phyloP scores from a whole-genome alignment of 2,797 vertebrate species.

The Megaceryle alcyon region DNA sequence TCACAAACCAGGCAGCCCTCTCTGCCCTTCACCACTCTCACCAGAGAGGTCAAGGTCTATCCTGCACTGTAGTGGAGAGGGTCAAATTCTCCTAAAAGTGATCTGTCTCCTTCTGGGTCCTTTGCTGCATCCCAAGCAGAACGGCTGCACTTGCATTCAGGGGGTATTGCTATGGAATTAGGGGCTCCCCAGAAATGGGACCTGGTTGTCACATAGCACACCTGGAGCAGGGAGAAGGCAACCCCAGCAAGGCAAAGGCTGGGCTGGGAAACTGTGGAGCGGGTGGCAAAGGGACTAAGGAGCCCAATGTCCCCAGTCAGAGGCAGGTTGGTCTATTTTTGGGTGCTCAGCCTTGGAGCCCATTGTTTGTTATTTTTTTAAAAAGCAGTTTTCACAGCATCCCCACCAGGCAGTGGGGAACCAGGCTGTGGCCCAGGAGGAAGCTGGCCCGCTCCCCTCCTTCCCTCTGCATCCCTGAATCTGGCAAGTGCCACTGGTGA shows the following conservation, averaged over 20 bases:
- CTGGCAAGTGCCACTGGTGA: not conserved
- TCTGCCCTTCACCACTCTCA: not conserved
- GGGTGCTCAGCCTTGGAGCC: not conserved
- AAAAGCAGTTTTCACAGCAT: not conserved
- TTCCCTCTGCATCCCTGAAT: not conserved
- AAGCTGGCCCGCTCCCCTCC: not conserved
- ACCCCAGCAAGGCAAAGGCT: not conserved
- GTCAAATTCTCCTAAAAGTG: not conserved
- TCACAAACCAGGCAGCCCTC: not conserved
- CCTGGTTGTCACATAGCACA: not conserved
- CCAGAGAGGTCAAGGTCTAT: not conserved
- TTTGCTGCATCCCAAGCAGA: not conserved
- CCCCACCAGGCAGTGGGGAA: not conserved
- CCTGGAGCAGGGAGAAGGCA: not conserved
- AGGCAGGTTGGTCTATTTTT: not conserved
- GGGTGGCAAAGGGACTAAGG: not conserved
- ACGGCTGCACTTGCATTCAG: not conserved
- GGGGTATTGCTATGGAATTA: not conserved
- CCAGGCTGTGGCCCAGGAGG: not conserved
- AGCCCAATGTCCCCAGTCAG: not conserved
- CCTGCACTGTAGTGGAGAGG: accelerated
- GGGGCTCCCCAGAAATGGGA: not conserved
- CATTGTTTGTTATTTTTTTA: not conserved
- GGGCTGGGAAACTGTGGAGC: accelerated
- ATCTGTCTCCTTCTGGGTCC: not conserved